These are phyloP conservation scores for Drosophila picticornis DNA, from an alignment of 2,888 invertebrate genomes.

Conservation along the genomic window DNA sequence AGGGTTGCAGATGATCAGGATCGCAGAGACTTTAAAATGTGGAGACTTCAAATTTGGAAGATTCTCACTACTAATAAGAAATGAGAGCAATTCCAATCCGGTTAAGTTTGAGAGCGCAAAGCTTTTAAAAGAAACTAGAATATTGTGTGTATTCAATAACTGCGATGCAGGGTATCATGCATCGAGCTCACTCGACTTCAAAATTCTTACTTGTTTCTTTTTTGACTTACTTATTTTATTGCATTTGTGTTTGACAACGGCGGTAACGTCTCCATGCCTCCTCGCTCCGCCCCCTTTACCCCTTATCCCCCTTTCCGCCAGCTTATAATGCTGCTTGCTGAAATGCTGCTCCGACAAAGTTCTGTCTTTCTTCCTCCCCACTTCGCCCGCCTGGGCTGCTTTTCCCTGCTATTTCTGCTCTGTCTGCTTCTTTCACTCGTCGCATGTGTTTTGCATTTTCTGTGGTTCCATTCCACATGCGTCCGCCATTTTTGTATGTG, in stretches of 20 bases:
- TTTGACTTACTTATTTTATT: slow-evolving; percentile 56
- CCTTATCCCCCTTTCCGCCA: background rate
- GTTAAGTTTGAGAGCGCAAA: background rate
- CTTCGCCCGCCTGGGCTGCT: background rate
- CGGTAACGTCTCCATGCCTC: slow-evolving; percentile 28
- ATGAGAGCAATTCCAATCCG: background rate
- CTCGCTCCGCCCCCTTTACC: background rate
- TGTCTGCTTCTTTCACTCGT: slow-evolving; percentile 19
- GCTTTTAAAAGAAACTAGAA: background rate
- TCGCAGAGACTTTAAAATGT: background rate
- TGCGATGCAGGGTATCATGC: background rate
- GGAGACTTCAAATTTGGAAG: background rate
- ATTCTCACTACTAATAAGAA: background rate
- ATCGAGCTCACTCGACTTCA: background rate
- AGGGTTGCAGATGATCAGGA: no score
- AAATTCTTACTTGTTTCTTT: background rate
- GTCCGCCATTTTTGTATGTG: slow-evolving; percentile 4
- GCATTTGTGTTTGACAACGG: slow-evolving; percentile 54
- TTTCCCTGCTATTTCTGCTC: background rate
- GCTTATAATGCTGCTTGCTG: slow-evolving; percentile 19
- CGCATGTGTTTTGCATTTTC: slow-evolving; percentile 75
- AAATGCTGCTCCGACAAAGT: slow-evolving; percentile 52
- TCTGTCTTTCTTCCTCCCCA: slow-evolving; percentile 13
- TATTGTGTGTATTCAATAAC: background rate
- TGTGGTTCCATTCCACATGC: slow-evolving; percentile 35